These are phyloP conservation scores for Chelonoidis abingdonii DNA, from an alignment of 2,113 vertebrate species.

Conservation along the genomic window DNA sequence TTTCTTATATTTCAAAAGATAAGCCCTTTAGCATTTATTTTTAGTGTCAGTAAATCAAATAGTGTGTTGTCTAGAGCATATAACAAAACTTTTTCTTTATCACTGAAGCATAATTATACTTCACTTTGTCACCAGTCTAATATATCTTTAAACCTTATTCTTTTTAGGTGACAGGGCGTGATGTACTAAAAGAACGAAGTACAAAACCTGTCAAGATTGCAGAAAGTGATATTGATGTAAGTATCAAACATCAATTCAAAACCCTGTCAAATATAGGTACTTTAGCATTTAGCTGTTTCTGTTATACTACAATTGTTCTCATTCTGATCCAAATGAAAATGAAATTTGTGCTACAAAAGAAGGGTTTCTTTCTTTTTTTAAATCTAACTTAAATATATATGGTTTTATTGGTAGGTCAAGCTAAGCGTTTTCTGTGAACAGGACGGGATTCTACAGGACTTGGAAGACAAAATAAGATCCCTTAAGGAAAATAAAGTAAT, in stretches of 20 bases:
- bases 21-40: neutral
- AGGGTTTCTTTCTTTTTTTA: neutral
- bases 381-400: neutral
- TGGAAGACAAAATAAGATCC: conserved; percentile 91
- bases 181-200: conserved; percentile 87
- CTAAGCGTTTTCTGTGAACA: conserved; percentile 96
- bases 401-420: conserved; percentile 86
- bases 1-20: neutral
- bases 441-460: conserved; percentile 95
- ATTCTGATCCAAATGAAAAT: neutral
- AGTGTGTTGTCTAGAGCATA: neutral
- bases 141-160: conserved; percentile 45
- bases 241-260: conserved; percentile 65
- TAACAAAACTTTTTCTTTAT: neutral
- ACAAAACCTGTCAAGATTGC: conserved; percentile 93
- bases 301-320: neutral
- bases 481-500: conserved; percentile 97
- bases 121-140: neutral
- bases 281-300: neutral
- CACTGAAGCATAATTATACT: neutral
- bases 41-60: neutral
- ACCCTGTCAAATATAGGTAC: neutral
- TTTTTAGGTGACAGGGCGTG: conserved; percentile 90
- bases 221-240: conserved; percentile 96
- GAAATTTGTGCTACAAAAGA: neutral